Base-by-base conservation (phyloP, 2,797 vertebrate species). In the Sandelia bainsii region DNA sequence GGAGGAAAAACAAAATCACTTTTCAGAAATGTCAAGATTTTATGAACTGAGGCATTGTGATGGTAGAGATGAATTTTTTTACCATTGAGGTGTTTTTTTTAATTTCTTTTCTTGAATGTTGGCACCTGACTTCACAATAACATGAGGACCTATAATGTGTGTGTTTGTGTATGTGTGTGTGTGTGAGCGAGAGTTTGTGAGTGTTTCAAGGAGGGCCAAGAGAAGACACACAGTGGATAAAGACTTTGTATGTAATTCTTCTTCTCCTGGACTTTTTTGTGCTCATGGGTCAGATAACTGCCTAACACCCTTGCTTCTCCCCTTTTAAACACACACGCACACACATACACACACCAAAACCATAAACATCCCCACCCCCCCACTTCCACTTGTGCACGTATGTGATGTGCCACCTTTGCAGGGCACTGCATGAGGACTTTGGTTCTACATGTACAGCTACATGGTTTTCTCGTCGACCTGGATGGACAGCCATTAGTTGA, bases 401-500 rank as follows among this genome's bases (percentile, higher is more conserved):
- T 80, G 83, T 86, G 81, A 86, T 81, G 88, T 89, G 87, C 86
- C 85, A 83, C 82, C 65, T 72, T 94, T 91, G 77, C 96, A 78
- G 86, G 87, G 82, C 83, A 84, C 87, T 83, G 88, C 91, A 92
- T 89, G 89, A 88, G 96, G 96, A 94, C 95, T 94, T 93, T 92
- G 94, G 95, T 85, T 96, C 95, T 94, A 95, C 94, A 91, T 90
- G 90, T 96, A 95, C 86, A 84, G 75, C 79, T 82, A 67, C 61
- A 32, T 83, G 77, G 72, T 90, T 88, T 86, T 89, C 63, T 82
- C 63, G 81, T 86, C 65, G 12, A 84, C 67, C 83, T 42, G 51
- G 72, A 73, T 80, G 85, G 76, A 87, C 81, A 57, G 75, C 77
- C 82, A 81, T 85, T 72, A 85, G 81, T 88, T 78, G 64, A 79